These are phyloP conservation scores for Trypoxylon attenuatum DNA, from an alignment of 2,888 invertebrate species.

Conservation along the genomic window DNA sequence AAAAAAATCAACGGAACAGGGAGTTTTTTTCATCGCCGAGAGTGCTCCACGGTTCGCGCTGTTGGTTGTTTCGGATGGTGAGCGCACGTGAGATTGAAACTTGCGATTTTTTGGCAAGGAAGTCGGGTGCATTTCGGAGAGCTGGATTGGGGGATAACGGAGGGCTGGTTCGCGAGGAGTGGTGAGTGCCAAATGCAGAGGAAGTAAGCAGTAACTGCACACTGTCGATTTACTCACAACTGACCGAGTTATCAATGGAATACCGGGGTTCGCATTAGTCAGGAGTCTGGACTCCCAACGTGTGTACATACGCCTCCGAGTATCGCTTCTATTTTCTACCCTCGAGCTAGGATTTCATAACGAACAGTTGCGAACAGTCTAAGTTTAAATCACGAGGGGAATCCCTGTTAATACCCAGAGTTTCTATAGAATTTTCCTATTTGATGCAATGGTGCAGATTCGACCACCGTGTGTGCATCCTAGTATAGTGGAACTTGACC, in stretches of 20 bases:
- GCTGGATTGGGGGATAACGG: neutral
- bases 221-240: constrained; percentile 8
- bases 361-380: constrained; percentile 29
- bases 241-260: constrained; percentile 59
- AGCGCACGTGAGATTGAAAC: neutral
- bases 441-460: constrained; percentile 7
- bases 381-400: constrained; percentile 34
- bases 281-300: constrained; percentile 21
- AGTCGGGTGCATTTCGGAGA: neutral
- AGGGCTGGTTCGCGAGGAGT: neutral
- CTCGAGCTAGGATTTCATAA: constrained; percentile 19
- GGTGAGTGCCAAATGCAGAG: constrained; percentile 24
- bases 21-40: neutral
- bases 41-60: neutral
- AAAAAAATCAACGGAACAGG: neutral
- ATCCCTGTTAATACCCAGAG: no score
- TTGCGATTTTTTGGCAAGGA: neutral
- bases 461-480: no score
- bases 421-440: no score
- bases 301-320: neutral
- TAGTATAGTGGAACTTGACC: no score
- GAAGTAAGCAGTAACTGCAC: constrained; percentile 3
- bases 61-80: no score
- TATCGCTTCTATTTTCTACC: constrained; percentile 53
- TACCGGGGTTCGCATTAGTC: constrained; percentile 53